Evolutionary conservation across 1,140 invertebrate genomes (phyloP), one percentile per base, ranked within the genome.

Genomic region (Zaprionus camerounensis): DNA sequence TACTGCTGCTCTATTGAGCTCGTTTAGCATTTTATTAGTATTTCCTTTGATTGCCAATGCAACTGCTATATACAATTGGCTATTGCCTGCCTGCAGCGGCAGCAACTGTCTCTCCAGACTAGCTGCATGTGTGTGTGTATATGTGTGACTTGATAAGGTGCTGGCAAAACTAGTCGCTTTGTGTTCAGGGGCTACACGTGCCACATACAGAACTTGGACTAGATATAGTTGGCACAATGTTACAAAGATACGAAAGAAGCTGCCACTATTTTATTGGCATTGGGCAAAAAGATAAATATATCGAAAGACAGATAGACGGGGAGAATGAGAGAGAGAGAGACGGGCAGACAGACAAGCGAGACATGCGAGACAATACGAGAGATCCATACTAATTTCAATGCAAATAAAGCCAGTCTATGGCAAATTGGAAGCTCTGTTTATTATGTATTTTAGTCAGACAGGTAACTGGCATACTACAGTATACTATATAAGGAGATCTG

Each of bases 1-100:
- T 58, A 34, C 51, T 34, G 36, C 26, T 46, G 41, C 2, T n/a
- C 41, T 64, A 71, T 76, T 76, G 62, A 76, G 73, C 73, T 71
- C 68, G 73, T 76, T 76, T 76, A 76, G 73, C 44, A 46, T 65
- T 76, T 76, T 59, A 76, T 76, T 71, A 63, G 68, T 55, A 76
- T 76, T 76, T 76, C 73, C 73, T 76, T 58, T 65, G 73, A 76
- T 76, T 76, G 73, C 44, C 61, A 58, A 31, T 51, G 36, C 69
- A 56, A 56, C 38, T 57, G 24, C 12, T 56, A 44, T 34, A 41
- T 46, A 36, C 72, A 71, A 75, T 75, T 75, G 72, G 41, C 59
- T 46, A 51, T 70, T 63, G 41, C 28, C 36, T 41, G 63, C 36
- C 34, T 20, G 44, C 41, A 62, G 38, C 15, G 22, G 62, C 12